Evolutionary conservation across 2,113 vertebrate species (phyloP), one percentile per base, ranked within the genome.

Genomic region (Rhabdomys dilectus): DNA sequence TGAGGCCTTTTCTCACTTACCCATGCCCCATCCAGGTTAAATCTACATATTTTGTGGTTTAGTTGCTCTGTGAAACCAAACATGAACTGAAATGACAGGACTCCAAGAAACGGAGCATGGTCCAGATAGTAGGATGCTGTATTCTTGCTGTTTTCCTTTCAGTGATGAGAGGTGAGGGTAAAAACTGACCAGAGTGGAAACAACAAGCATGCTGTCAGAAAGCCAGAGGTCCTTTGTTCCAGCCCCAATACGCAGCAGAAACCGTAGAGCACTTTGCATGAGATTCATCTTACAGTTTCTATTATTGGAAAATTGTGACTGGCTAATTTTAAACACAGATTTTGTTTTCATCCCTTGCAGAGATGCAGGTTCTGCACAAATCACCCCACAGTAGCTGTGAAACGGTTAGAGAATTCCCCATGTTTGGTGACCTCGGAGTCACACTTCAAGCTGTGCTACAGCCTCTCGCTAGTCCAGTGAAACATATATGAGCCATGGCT

Each of bases 361-460:
- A 90, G 87, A 89, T 60, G 73, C 73, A 96, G 80, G 19, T 72
- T 92, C 84, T 45, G 56, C 89, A 96, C n/a, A 84, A 48, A 93
- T 58, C 68, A 73, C 36, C 48, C 70, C 6, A 42, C 64, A 66
- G 89, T 93, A 91, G 91, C 94, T 96, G 82, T 2, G 70, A 96
- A 97, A 76, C 95, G 89, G 84, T 94, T 91, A 96, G 97, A 97
- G 93, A 94, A 96, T 97, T 93, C 75, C 89, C 96, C 39, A 2
- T 87, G 75, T 96, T 96, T 77, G 45, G 72, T 96, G 91, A 96
- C 97, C 98, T 97, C 78, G 31, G 51, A 96, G 87, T 88, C 91
- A 85, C 64, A 73, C 88, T 91, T 89, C 94, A 96, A 96, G 96
- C 94, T 85, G 91, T 93, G 93, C 91, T 45, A 51, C 22, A 48